These are phyloP conservation scores for Carpatolechia fugitivella DNA, from an alignment of 2,888 invertebrate species.

Conservation along the genomic window DNA sequence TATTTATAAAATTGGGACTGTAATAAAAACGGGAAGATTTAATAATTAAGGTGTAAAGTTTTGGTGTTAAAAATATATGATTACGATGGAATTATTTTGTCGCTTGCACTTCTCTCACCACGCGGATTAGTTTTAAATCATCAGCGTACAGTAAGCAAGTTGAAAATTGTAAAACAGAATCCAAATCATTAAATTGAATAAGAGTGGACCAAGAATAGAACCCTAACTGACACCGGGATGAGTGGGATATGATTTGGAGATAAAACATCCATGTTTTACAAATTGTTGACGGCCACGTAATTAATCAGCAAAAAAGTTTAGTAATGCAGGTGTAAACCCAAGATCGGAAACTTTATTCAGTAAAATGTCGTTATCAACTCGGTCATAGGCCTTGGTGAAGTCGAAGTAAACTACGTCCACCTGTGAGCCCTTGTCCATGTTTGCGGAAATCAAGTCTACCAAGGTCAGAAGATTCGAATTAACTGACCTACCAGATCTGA, in stretches of 20 bases:
- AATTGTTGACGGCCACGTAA: constrained; percentile 7
- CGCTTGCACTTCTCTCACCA: not conserved
- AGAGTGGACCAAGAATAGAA: constrained; percentile 14
- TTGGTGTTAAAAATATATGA: too few species aligned
- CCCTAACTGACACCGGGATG: constrained; percentile 21
- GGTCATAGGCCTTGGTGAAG: constrained; percentile 19
- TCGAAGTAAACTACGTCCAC: constrained; percentile 22
- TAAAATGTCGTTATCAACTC: constrained; percentile 19
- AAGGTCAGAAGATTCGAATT: not conserved
- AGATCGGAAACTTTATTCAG: constrained; percentile 13
- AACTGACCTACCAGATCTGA: not conserved
- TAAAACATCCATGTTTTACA: constrained; percentile 13
- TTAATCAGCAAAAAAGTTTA: constrained; percentile 17
- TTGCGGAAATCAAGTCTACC: not conserved
- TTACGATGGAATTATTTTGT: too few species aligned
- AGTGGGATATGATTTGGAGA: constrained; percentile 17
- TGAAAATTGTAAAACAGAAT: not conserved
- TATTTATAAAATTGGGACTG: too few species aligned
- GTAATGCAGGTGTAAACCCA: constrained; percentile 17
- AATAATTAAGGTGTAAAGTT: too few species aligned
- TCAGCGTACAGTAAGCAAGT: constrained; percentile 18
- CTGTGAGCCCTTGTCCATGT: constrained; percentile 15
- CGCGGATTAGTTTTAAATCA: constrained; percentile 15
- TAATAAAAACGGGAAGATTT: too few species aligned
- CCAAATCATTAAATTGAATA: constrained; percentile 15